Conservation (phyloP, 2,888 invertebrate species). For the Siphonodentalium dalli region DNA sequence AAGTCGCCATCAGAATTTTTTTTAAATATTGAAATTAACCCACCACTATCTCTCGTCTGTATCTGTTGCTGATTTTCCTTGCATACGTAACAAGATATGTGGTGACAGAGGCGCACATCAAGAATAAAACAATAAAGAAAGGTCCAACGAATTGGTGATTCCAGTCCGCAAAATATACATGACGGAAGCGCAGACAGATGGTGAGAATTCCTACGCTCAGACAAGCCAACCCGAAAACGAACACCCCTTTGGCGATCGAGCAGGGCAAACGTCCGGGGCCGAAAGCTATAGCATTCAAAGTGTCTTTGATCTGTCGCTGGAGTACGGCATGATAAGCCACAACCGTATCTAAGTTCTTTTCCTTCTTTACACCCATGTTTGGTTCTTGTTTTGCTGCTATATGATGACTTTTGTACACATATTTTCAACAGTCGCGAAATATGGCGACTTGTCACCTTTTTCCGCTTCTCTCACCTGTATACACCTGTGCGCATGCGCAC, state of each 20-base stretch:
- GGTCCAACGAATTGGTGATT: conserved; percentile 49
- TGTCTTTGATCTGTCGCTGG: conserved; percentile 44
- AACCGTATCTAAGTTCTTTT: conserved; percentile 52
- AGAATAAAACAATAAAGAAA: conserved; percentile 44
- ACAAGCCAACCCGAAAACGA: conserved; percentile 33
- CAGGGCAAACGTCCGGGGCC: conserved; percentile 46
- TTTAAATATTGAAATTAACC: conserved; percentile 18
- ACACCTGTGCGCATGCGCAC: too few relatives aligned
- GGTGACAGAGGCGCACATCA: conserved; percentile 37
- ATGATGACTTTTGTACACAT: too few relatives aligned
- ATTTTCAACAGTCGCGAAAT: too few relatives aligned
- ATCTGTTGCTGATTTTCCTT: conserved; percentile 42
- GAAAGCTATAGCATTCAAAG: conserved; percentile 45
- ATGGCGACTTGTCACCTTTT: too few relatives aligned
- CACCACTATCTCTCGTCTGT: conserved; percentile 49
- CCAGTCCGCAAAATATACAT: conserved; percentile 53
- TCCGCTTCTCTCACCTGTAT: too few relatives aligned
- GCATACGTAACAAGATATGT: conserved; percentile 40
- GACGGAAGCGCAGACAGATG: conserved; percentile 42
- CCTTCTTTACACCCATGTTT: too few relatives aligned
- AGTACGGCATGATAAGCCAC: conserved; percentile 53
- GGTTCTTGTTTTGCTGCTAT: too few relatives aligned
- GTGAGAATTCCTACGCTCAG: conserved; percentile 44
- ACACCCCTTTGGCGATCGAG: conserved; percentile 30
- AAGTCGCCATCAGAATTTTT: too few relatives aligned